Conservation (phyloP, 2,888 invertebrate genomes). For the Apamea sordens region DNA sequence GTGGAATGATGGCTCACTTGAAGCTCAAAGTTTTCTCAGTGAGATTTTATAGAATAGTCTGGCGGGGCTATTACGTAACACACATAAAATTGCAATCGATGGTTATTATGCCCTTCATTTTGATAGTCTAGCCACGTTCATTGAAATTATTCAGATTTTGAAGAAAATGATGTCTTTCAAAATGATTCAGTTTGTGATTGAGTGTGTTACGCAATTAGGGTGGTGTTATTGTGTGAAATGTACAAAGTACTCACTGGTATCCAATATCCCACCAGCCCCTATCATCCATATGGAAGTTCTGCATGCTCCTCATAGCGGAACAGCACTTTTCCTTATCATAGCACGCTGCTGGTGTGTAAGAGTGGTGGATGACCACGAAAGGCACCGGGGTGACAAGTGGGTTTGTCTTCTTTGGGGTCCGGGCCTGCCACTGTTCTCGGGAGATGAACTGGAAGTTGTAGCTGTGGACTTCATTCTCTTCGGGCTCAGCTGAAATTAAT, state of each 20-base stretch:
- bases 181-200: not conserved
- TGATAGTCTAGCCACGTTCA: not conserved
- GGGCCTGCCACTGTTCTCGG: conserved; percentile 91
- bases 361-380: conserved; percentile 93
- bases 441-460: conserved; percentile 80
- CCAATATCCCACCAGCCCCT: conserved; percentile 92
- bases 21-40: not conserved
- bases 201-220: not conserved
- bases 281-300: conserved; percentile 91
- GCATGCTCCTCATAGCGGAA: conserved; percentile 91
- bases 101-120: not conserved
- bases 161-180: too few species aligned
- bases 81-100: not conserved
- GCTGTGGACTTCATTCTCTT: conserved; percentile 77
- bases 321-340: conserved; percentile 86
- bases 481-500: conserved; percentile 56
- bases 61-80: not conserved
- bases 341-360: conserved; percentile 91
- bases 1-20: not conserved
- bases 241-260: conserved; percentile 79
- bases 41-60: not conserved
- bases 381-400: conserved; percentile 91
- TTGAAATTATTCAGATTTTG: too few species aligned
- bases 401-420: conserved; percentile 83
- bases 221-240: not conserved